A percentile compares a stretch with the other conserved stretches of the same genome.
These are phyloP conservation scores for Clarias macrocephalus DNA, from an alignment of 2,113 vertebrate genomes.

Conservation along the genomic window DNA sequence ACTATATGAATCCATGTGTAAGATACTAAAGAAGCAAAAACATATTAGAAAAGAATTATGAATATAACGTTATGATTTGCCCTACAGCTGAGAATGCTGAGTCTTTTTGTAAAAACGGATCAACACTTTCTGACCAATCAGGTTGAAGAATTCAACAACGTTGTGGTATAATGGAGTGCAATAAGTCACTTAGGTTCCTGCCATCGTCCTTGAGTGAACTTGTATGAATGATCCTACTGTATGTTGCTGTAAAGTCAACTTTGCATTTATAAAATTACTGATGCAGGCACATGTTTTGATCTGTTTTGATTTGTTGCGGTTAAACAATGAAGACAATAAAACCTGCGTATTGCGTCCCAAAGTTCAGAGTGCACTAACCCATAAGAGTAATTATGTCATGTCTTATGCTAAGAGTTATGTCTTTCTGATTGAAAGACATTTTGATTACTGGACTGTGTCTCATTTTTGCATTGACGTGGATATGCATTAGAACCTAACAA, in stretches of 20 bases:
- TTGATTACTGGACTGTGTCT: background rate
- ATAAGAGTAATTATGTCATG: background rate
- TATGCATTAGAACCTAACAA: background rate
- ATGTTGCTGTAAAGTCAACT: background rate
- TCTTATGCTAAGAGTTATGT: too few species aligned
- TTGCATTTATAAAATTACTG: background rate
- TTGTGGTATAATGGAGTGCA: background rate
- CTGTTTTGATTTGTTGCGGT: too few species aligned
- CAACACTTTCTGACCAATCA: background rate
- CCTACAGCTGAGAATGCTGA: background rate
- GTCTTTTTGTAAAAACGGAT: background rate
- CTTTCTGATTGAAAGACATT: background rate
- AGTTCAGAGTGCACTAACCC: background rate
- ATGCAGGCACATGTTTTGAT: background rate
- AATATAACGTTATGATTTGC: background rate
- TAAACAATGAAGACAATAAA: too few species aligned
- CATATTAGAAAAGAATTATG: background rate
- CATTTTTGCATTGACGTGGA: background rate
- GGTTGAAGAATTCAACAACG: background rate
- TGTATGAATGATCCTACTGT: background rate
- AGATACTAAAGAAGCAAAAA: background rate
- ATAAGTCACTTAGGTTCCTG: background rate
- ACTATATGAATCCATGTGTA: too few species aligned
- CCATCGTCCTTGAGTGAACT: background rate
- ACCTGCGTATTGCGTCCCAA: too few species aligned